Base-by-base conservation (phyloP, 1,140 invertebrate genomes). In the Rhizoglyphus robini region DNA sequence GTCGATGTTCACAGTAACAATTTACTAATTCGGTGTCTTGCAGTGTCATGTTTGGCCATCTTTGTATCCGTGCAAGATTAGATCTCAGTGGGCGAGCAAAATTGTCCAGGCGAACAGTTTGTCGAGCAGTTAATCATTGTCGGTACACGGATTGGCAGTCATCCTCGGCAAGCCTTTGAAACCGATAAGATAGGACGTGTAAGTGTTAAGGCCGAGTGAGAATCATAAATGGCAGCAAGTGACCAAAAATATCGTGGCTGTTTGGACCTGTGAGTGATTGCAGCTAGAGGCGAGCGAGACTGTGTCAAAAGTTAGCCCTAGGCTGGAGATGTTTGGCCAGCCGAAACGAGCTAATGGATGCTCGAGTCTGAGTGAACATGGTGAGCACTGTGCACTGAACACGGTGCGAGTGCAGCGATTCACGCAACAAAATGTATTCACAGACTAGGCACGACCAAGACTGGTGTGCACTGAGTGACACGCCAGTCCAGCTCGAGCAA, bases 311-410 rank as follows among this genome's bases (percentile, higher is more conserved):
- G 8, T 5, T 54, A 54, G 51, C 51, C 51, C 51, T 54, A 54
- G 51, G 51, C 51, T 11, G 51, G 20, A 8, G 20, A 54, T 54
- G 51, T 54, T 54, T 54, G 51, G 8, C 51, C 51, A 54, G 8
- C 51, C 51, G 51, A 54, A 54, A 27, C 51, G 51, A 32, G 15
- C 51, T 54, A 54, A 54, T 54, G 51, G 51, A 54, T 54, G 51
- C 51, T 54, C 23, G n/a, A n/a, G n/a, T n/a, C n/a, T n/a, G n/a
- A n/a, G n/a, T n/a, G n/a, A n/a, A n/a, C n/a, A n/a, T n/a, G n/a
- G 41, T 46, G 41, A 46, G 41, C 41, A 46, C 41, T 46, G 41
- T 15, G 41, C 15, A 23, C 15, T 15, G 41, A 46, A n/a, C n/a
- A n/a, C n/a, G 8, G 51, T 27, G 51, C 15, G 51, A 8, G 51